These are phyloP conservation scores for Drepana falcataria DNA, from an alignment of 2,888 invertebrate species.

Conservation along the genomic window DNA sequence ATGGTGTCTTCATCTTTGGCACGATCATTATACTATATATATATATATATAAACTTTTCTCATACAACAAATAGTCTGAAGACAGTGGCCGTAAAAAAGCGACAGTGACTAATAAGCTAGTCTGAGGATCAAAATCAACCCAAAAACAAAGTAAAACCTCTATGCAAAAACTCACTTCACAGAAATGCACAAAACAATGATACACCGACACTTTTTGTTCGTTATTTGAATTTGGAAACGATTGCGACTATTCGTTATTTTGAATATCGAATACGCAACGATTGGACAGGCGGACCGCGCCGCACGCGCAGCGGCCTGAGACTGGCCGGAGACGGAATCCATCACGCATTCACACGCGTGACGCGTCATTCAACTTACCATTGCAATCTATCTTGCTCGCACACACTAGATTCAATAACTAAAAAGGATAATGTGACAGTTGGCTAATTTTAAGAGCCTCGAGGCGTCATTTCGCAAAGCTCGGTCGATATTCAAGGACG, in stretches of 20 bases:
- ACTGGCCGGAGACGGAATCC: conserved; percentile 64
- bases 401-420: conserved; percentile 26
- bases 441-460: conserved; percentile 29
- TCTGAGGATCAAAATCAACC: conserved; percentile 19
- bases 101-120: conserved; percentile 30
- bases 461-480: conserved; percentile 53
- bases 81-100: conserved; percentile 30
- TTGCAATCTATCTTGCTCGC: conserved; percentile 39
- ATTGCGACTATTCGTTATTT: conserved; percentile 47
- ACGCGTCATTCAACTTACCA: conserved; percentile 46
- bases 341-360: conserved; percentile 8
- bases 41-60: neutral
- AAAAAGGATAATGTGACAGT: conserved; percentile 40
- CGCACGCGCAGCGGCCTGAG: conserved; percentile 66
- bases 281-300: conserved; percentile 47
- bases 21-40: neutral
- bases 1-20: neutral
- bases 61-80: conserved; percentile 15
- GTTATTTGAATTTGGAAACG: conserved; percentile 44
- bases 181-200: conserved; percentile 33
- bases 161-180: conserved; percentile 33
- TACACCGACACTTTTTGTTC: conserved; percentile 58
- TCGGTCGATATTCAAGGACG: conserved; percentile 55
- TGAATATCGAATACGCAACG: conserved; percentile 36
- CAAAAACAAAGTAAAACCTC: conserved; percentile 14